Percentiles rank a stretch among this genome's conserved stretches.
phyloP scores from a whole-genome alignment of 2,113 vertebrate species.

The Hipposideros armiger region DNA sequence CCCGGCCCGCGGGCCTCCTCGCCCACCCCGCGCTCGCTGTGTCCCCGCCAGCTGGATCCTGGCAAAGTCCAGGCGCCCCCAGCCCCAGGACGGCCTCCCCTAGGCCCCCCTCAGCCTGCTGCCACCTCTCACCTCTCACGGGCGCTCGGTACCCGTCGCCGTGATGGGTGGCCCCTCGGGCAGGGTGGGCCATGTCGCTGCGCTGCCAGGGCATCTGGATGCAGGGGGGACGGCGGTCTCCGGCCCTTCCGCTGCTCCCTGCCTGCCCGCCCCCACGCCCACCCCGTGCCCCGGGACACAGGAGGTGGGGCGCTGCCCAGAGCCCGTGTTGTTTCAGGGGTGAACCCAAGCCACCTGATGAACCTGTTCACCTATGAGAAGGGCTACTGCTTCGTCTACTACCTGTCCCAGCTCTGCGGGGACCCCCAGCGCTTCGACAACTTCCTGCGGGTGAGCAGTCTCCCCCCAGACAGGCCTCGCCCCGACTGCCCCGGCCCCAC shows the following conservation, averaged over 20 bases:
- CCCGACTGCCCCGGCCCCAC: not conserved
- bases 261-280: accelerated
- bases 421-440: constrained; percentile 93
- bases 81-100: not conserved
- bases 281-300: accelerated
- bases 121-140: accelerated
- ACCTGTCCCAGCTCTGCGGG: constrained; percentile 95
- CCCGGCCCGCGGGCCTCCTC: not conserved
- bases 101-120: not conserved
- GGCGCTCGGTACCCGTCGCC: not conserved
- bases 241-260: accelerated
- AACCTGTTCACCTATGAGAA: constrained; percentile 99
- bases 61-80: not conserved
- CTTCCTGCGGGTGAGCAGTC: constrained; percentile 93
- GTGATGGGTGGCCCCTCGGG: accelerated
- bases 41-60: not conserved
- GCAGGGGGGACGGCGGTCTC: not conserved
- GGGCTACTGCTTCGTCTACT: constrained; percentile 98
- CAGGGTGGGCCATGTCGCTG: accelerated
- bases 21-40: not conserved
- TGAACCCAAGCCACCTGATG: constrained; percentile 98
- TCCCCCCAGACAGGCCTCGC: not conserved
- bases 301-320: accelerated
- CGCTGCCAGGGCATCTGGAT: accelerated
- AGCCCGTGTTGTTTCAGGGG: constrained; percentile 86